Evolutionary conservation across 2,888 invertebrate genomes (phyloP), one percentile per base, ranked within the genome.

Genomic region (Rhabditoides inermis): DNA sequence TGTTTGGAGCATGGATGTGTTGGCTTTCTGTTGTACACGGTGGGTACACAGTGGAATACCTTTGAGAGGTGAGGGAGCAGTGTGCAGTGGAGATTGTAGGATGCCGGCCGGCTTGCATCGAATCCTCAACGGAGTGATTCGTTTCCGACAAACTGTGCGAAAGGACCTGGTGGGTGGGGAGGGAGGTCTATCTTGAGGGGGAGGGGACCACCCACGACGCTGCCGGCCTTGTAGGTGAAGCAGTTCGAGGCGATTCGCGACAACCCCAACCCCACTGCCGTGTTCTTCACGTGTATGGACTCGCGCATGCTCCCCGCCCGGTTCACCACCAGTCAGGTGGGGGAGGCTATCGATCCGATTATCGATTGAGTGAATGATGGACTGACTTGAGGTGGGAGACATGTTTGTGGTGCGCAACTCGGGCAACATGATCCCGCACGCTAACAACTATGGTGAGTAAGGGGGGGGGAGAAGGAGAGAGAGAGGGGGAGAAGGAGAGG

Each of bases 361-460:
- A n/a, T n/a, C n/a, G n/a, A n/a, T n/a, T n/a, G n/a, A n/a, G n/a
- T n/a, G n/a, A n/a, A n/a, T n/a, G n/a, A n/a, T n/a, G n/a, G n/a
- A n/a, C n/a, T n/a, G n/a, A n/a, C n/a, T 89, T 51, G 86, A 89
- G 79, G 88, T 92, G 61, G 95, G 95, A 42, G 92, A 95, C 78
- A 91, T 92, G 90, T 94, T 92, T 82, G 87, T 94, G 70, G 90
- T 94, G 1, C 83, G 94, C 79, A 95, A 94, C 82, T 91, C 94
- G 42, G 95, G 91, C 3, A 95, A 94, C 78, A 82, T 95, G 53
- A 85, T 94, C 69, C 94, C 94, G 0, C 87, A 91, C 77, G 87
- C 89, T 15, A 86, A 87, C 73, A 86, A 88, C 77, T 90, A 90
- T 77, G 81, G 84, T 72, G 36, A 40, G 49, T 42, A 3, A n/a